phyloP scores from a whole-genome alignment of 2,888 invertebrate genomes.

The Aricia artaxerxes region DNA sequence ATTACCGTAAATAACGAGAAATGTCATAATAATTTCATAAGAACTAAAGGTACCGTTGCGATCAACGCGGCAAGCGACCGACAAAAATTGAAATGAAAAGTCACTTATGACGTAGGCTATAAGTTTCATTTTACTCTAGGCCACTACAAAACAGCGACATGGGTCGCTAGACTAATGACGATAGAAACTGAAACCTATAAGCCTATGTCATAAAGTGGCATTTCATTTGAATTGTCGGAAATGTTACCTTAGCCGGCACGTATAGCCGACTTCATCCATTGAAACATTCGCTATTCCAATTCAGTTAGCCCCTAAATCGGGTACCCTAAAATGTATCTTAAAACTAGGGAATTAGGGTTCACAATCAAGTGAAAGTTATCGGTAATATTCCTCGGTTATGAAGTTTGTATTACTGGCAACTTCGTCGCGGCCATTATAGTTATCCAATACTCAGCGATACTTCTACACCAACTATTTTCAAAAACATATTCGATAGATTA shows the following conservation, averaged over 20 bases:
- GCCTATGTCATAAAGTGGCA: no score
- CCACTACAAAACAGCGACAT: no score
- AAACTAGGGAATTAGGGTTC: neutral
- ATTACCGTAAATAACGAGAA: neutral
- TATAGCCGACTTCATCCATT: neutral
- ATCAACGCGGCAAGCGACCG: no score
- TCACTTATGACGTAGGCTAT: no score
- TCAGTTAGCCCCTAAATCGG: neutral
- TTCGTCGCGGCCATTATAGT: constrained; percentile 2
- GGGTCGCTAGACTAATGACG: no score
- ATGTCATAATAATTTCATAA: neutral
- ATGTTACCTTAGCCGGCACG: neutral
- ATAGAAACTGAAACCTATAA: no score
- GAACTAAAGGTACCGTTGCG: neutral
- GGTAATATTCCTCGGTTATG: constrained; percentile 4
- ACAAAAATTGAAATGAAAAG: no score
- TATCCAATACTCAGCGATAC: neutral
- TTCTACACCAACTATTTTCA: constrained; percentile 9
- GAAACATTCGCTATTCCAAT: constrained; percentile 25
- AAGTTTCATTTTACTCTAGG: no score
- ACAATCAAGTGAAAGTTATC: neutral
- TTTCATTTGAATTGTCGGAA: no score
- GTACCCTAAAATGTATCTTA: neutral
- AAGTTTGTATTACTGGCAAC: constrained; percentile 16
- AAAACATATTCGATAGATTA: neutral